phyloP scores from a whole-genome alignment of 2,797 vertebrate genomes.

The Pseudocheirus occidentalis region DNA sequence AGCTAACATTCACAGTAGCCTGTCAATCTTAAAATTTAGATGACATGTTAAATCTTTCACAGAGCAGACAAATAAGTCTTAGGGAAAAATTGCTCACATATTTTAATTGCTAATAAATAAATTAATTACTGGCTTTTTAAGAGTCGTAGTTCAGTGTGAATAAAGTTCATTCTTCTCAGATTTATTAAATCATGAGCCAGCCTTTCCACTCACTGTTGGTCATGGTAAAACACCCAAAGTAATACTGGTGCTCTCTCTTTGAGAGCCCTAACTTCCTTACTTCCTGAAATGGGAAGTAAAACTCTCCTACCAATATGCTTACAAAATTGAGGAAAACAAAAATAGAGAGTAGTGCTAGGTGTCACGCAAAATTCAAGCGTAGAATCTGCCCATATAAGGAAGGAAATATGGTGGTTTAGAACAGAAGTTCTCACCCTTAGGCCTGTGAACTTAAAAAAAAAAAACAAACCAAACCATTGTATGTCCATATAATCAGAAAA shows the following conservation, averaged over 20 bases:
- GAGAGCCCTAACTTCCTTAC: background rate
- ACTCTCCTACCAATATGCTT: background rate
- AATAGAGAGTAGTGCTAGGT: background rate
- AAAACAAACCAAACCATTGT: background rate
- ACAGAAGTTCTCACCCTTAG: background rate
- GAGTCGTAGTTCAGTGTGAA: background rate
- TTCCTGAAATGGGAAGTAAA: background rate
- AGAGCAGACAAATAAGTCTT: background rate
- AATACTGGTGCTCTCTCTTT: background rate
- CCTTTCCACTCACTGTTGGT: background rate
- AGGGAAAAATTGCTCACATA: background rate
- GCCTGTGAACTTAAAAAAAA: background rate
- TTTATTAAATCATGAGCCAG: background rate
- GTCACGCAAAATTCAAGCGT: background rate
- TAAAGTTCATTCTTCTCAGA: background rate
- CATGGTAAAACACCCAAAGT: background rate
- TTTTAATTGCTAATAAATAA: background rate
- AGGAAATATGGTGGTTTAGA: background rate
- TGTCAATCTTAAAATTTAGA: background rate
- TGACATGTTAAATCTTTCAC: background rate
- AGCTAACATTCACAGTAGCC: background rate
- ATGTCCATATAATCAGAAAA: background rate
- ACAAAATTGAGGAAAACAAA: background rate
- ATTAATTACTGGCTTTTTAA: background rate
- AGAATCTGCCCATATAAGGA: background rate